These are phyloP conservation scores for Acleris holmiana DNA, from an alignment of 2,888 invertebrate species.

Conservation along the genomic window DNA sequence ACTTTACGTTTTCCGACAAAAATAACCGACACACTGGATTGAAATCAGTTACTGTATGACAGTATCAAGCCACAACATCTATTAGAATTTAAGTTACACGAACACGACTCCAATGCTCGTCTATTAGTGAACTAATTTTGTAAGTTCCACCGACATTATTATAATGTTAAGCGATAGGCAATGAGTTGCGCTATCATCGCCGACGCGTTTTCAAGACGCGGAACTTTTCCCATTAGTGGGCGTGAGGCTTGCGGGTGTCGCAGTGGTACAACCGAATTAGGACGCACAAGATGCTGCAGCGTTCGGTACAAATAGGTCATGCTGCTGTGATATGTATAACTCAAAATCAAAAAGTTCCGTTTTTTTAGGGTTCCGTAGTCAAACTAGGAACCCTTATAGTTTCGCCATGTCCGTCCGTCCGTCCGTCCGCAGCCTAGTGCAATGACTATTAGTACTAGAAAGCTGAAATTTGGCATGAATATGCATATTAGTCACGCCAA, in stretches of 20 bases:
- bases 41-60: no score
- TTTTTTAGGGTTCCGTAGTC: no score
- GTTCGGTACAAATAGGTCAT: not conserved
- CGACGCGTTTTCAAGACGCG: conserved; percentile 50
- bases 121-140: conserved; percentile 32
- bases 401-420: no score
- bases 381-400: no score
- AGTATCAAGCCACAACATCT: not conserved
- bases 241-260: conserved; percentile 22
- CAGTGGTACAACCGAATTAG: conserved; percentile 37
- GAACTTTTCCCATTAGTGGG: conserved; percentile 60
- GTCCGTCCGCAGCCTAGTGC: no score
- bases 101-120: conserved; percentile 3
- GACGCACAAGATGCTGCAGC: conserved; percentile 43
- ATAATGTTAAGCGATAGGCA: conserved; percentile 55
- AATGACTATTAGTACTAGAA: no score
- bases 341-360: not conserved
- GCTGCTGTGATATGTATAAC: not conserved
- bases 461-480: no score
- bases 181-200: conserved; percentile 48
- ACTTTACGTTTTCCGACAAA: no score
- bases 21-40: no score
- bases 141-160: conserved; percentile 43
- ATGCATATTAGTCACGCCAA: no score
- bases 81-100: conserved; percentile 10